Evolutionary conservation across 2,888 invertebrate genomes (phyloP).

Genomic region (Tubulanus polymorphus): DNA sequence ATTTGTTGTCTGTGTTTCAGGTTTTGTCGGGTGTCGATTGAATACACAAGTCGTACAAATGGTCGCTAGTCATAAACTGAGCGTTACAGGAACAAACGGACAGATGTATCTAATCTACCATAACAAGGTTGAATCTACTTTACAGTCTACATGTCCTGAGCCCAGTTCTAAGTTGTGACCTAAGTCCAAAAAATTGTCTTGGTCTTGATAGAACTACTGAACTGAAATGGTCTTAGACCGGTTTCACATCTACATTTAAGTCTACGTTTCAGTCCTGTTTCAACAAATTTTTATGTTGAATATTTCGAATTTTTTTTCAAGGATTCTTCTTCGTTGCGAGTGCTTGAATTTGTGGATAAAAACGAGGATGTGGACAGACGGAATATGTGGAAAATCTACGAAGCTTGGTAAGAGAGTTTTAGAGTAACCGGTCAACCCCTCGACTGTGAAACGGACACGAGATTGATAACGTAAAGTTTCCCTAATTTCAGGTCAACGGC

Average conservation of each 20-base stretch:
- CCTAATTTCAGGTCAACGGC: no score
- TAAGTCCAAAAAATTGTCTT: no score
- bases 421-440: no score
- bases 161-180: no score
- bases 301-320: background rate
- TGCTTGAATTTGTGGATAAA: background rate
- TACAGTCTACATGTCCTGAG: no score
- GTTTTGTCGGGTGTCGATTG: conserved; percentile 26
- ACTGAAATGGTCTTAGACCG: no score
- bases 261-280: no score
- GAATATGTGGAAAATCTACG: background rate
- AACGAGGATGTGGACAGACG: background rate
- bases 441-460: no score
- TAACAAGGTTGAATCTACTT: conserved; percentile 22
- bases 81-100: conserved; percentile 25
- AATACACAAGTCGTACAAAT: conserved; percentile 21
- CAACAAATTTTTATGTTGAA: no score
- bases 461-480: no score
- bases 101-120: conserved; percentile 26
- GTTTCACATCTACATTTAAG: no score
- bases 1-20: conserved; percentile 13
- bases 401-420: background rate
- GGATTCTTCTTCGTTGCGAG: background rate
- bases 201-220: no score
- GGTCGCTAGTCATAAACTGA: conserved; percentile 23